A percentile compares a stretch with the other conserved stretches of the same genome.
Evolutionary conservation across 64 coral and sea anemone species (phyloP).

Genomic region (Montipora efflorescens): DNA sequence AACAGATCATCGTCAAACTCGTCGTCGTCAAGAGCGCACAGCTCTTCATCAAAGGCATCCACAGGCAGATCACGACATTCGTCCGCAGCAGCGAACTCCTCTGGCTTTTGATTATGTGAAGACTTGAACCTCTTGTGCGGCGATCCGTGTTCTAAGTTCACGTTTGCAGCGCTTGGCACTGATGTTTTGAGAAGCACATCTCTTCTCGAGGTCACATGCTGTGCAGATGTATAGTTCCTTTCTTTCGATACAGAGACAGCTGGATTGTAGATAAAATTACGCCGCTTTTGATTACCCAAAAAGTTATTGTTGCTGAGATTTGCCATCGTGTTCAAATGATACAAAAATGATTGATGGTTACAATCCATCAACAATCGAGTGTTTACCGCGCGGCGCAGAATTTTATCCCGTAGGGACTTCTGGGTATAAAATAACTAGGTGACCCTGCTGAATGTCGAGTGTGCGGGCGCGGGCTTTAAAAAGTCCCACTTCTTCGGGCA

Average conservation of each 20-base stretch:
- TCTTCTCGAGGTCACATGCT: neutral
- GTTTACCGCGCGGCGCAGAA: neutral
- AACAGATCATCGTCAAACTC: conserved; percentile 83
- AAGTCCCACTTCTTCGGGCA: too few relatives aligned
- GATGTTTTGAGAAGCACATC: neutral
- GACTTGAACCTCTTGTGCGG: conserved; percentile 75
- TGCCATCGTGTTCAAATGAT: conserved; percentile 46
- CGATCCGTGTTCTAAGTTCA: neutral
- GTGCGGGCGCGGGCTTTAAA: too few relatives aligned
- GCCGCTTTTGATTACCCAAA: conserved; percentile 61
- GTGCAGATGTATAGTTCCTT: neutral
- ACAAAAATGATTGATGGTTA: neutral
- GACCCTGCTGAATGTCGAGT: neutral
- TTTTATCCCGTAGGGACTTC: neutral
- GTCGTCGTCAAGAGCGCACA: conserved; percentile 61
- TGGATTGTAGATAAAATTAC: conserved; percentile 85
- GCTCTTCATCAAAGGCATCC: conserved; percentile 88
- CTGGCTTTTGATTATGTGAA: conserved; percentile 25
- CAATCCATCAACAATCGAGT: neutral
- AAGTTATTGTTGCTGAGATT: conserved; percentile 61
- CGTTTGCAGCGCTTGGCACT: neutral
- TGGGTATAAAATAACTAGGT: neutral
- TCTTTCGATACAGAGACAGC: neutral
- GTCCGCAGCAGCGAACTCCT: conserved; percentile 53
- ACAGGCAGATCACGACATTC: conserved; percentile 72